Percentiles rank a stretch among this genome's conserved stretches.
phyloP scores from a whole-genome alignment of 2,888 invertebrate species.

The Ochlodes sylvanus region DNA sequence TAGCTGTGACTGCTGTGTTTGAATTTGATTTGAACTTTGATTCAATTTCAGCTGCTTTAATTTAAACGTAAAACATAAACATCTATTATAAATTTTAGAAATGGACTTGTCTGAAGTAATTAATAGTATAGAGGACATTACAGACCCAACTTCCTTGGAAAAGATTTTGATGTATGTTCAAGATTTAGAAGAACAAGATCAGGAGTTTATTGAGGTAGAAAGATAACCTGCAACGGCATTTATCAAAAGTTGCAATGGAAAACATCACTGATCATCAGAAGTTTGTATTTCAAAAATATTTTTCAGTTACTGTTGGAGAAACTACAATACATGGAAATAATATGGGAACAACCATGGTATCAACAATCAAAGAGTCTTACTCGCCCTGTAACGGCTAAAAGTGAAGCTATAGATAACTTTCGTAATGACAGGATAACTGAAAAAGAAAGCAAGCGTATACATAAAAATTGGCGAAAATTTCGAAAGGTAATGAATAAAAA shows the following conservation, averaged over 20 bases:
- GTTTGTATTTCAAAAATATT: not conserved
- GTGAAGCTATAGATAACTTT: conserved; percentile 48
- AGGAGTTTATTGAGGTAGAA: conserved; percentile 66
- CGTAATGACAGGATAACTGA: conserved; percentile 58
- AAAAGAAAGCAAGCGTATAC: conserved; percentile 60
- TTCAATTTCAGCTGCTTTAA: not conserved
- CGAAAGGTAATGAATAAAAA: conserved; percentile 59
- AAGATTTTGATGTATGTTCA: conserved; percentile 57
- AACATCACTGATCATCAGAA: not conserved
- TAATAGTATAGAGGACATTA: conserved; percentile 53
- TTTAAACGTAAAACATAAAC: not conserved
- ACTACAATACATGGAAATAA: conserved; percentile 51
- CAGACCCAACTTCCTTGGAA: conserved; percentile 63
- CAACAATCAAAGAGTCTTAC: conserved; percentile 58
- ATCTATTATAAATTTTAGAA: not conserved
- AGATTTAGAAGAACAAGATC: conserved; percentile 58
- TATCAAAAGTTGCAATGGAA: too few species aligned
- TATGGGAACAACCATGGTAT: conserved; percentile 75
- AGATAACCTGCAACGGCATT: not conserved
- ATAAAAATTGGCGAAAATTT: conserved; percentile 66
- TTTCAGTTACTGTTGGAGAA: conserved; percentile 58
- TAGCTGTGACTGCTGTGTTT: too few species aligned
- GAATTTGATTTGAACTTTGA: too few species aligned
- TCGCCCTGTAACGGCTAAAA: conserved; percentile 49
- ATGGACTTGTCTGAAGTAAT: conserved; percentile 43